Base-by-base conservation (phyloP, 2,888 invertebrate species). In the Andrena dorsata region DNA sequence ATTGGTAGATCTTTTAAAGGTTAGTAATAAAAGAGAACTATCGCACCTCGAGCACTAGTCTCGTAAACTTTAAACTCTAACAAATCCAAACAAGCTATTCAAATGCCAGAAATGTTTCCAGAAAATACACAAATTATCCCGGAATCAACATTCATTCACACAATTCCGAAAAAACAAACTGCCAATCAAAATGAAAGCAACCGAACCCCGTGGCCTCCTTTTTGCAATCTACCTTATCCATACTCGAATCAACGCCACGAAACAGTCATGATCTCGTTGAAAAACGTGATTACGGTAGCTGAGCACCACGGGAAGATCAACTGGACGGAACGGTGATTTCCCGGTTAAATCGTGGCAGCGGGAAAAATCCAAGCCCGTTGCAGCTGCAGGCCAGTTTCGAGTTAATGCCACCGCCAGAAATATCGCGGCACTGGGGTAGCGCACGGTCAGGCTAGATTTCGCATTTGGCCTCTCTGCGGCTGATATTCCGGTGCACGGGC, bases 291-390 rank as follows among this genome's bases (percentile, higher is more conserved):
- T 65, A 53, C 61, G 51, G 32, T 68, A 60, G 63, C 69, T 53
- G 32, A 72, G 28, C 53, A 49, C 4, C 16, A 4, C 28, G 41
- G 26, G 63, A 58, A 74, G 56, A 71, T 66, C 76, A 80, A 80
- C 51, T 53, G 26, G 23, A 41, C 41, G 28, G 32, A 41, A 58
- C 16, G 23, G 60, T 35, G 10, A 65, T 65, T 16, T 58, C 13
- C n/a, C 47, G 56, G 47, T 56, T 32, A 41, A 47, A 58, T 23
- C 76, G 30, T 10, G 26, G n/a, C 10, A 51, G 32, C 35, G 20
- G 49, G 49, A 71, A 71, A 71, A 63, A 71, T 64, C 56, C 26
- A 23, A 35, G 10, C 23, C 1, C 32, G 60, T 13, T 32, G 7
- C 56, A 26, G 53, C 23, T 28, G 8, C n/a, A 4, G 8, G 13